These are phyloP conservation scores for Condylostylus longicornis DNA, from an alignment of 1,140 invertebrate genomes.

Conservation along the genomic window DNA sequence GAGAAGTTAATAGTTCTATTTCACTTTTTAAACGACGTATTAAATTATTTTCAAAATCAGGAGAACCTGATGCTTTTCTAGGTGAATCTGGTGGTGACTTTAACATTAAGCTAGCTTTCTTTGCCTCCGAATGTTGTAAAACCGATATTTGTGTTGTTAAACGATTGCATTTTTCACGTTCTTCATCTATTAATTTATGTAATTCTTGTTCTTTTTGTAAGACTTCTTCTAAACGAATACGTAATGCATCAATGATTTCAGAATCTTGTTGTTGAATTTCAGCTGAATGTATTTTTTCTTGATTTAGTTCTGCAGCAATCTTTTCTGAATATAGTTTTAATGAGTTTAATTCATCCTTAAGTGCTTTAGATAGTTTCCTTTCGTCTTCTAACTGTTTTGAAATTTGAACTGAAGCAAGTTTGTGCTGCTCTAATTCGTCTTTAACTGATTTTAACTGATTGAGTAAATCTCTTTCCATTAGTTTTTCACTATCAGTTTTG, in stretches of 20 bases:
- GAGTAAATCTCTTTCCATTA: conserved; percentile 11
- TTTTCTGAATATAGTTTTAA: conserved; percentile 34
- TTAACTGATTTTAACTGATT: conserved; percentile 16
- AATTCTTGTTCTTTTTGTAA: conserved; percentile 45
- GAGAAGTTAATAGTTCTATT: conserved; percentile 34
- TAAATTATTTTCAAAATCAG: conserved; percentile 32
- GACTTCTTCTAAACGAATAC: conserved; percentile 41
- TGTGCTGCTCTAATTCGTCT: conserved; percentile 27
- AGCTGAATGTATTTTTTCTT: conserved; percentile 34
- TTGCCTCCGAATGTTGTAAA: conserved; percentile 22
- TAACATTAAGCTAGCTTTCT: conserved; percentile 19
- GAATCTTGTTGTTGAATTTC: conserved; percentile 43
- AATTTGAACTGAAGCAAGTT: conserved; percentile 31
- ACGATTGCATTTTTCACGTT: conserved; percentile 37
- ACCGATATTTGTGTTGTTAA: conserved; percentile 31
- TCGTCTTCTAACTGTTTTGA: conserved; percentile 32
- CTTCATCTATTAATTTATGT: conserved; percentile 39
- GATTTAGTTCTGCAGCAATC: conserved; percentile 35
- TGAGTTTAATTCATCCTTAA: conserved; percentile 33
- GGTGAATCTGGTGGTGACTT: conserved; percentile 27
- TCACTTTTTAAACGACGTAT: conserved; percentile 35
- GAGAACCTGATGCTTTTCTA: conserved; percentile 19
- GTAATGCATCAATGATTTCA: conserved; percentile 43
- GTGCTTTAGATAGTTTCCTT: conserved; percentile 25
- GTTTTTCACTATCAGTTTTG: conserved; percentile 27